Percentiles rank a stretch among this genome's conserved stretches.
Evolutionary conservation across 2,113 vertebrate genomes (phyloP).

Genomic region (Petroica traversi): DNA sequence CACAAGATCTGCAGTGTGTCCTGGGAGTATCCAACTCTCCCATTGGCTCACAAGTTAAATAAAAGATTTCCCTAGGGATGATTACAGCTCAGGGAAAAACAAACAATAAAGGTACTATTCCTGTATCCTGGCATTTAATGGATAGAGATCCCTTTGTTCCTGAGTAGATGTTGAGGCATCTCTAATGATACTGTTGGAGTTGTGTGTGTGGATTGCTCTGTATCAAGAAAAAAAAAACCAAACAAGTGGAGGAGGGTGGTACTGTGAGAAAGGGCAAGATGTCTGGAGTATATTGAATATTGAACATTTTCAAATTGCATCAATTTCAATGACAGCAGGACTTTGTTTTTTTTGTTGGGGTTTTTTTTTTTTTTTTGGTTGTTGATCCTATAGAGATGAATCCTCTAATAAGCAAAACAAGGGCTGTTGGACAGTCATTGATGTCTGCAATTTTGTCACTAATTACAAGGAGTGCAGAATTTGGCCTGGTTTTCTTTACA

Average conservation of each 20-base stretch:
- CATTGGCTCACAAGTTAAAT: background rate
- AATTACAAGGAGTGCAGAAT: background rate
- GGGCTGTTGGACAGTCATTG: background rate
- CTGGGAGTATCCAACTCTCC: background rate
- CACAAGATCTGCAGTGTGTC: background rate
- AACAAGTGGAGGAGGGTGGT: background rate
- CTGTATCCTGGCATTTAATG: background rate
- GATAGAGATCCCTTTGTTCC: background rate
- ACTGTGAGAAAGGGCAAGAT: background rate
- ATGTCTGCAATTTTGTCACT: background rate
- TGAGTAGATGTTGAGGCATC: background rate
- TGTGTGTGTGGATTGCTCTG: background rate
- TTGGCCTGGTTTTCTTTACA: background rate
- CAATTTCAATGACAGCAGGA: background rate
- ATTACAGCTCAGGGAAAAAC: background rate
- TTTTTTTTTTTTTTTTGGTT: background rate
- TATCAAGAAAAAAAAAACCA: background rate
- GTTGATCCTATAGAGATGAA: background rate
- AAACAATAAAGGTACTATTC: background rate
- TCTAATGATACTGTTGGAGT: background rate
- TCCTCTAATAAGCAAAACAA: background rate
- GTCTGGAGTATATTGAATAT: background rate
- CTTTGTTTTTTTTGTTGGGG: no score
- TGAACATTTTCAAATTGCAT: background rate
- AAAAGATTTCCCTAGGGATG: background rate